Evolutionary conservation across 2,888 invertebrate species (phyloP), one percentile per base, ranked within the genome.

Genomic region (Dasysyrphus tricinctus): DNA sequence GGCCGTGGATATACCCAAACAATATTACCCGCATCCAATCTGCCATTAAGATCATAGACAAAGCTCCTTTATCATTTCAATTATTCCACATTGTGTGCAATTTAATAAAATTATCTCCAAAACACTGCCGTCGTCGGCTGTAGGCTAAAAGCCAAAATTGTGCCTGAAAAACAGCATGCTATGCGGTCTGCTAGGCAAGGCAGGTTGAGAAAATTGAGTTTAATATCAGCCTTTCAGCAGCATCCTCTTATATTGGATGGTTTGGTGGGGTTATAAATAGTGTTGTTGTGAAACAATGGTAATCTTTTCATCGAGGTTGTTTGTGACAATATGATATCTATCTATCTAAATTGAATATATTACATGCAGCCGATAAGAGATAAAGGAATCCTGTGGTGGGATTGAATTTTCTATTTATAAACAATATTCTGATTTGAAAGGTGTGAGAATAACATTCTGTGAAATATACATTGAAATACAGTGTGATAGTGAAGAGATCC

Each of bases 71-170:
- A 63, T 72, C 56, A 54, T 72, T 63, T 72, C 72, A 65, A 65
- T 79, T 79, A 73, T 65, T 56, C 47, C 56, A 65, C 72, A 72
- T 72, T 78, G 44, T 65, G 63, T 39, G 69, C 47, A 73, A 79
- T 72, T 65, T 79, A 56, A 72, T 73, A 34, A 79, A 69, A 73
- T 72, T 79, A 79, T 65, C 72, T 57, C 14, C 39, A 19, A 32
- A 39, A 24, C 24, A 24, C 24, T 24, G 24, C 24, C 3, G 24
- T 24, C 14, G 39, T 24, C 39, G 34, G 34, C 61, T 63, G 44
- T 29, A 63, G 72, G 72, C 37, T 11, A 54, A 39, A 51, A 61
- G 61, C 70, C 24, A 44, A 63, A 32, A 63, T 63, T 78, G 16
- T 39, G 11, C 19, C 39, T n/a, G n/a, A 69, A 69, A 19, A 67